Evolutionary conservation across 2,888 invertebrate genomes (phyloP), one percentile per base, ranked within the genome.

Genomic region (Pollenia labialis): DNA sequence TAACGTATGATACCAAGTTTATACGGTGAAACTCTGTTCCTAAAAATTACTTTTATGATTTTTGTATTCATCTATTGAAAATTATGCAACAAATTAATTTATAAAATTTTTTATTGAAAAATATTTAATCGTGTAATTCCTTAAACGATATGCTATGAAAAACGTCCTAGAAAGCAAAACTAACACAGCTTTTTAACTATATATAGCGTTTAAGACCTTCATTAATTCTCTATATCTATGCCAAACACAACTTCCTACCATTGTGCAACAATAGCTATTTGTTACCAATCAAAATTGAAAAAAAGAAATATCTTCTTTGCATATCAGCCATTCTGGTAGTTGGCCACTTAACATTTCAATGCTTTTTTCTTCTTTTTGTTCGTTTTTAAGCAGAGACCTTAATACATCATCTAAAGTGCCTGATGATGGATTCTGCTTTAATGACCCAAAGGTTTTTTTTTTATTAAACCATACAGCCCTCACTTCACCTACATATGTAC

Each of bases 391-490:
- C 64, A 74, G 69, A 69, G 62, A 54, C 18, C 82, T 71, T 64
- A 64, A 69, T 40, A 32, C 58, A 79, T 68, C 74, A 79, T 42
- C 68, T 69, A 69, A 68, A 76, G 48, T 50, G 75, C 75, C 64
- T 42, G 60, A 46, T 80, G 85, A 81, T 85, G 71, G 50, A 85
- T 85, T 71, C 56, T 76, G 42, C 54, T 71, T 74, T 81, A 75
- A 76, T 81, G 85, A 81, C 75, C 85, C 50, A 60, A 81, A 85
- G 75, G 85, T 81, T 81, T 75, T 71, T 23, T 8, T 18, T 71
- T 42, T 32, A 32, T 32, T 6, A 6, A 69, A 48, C n/a, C 69
- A 23, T n/a, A 54, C 42, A 32, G 42, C 66, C 68, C 54, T 42
- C 52, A 32, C 71, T 46, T 40, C 42, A 46, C 10, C 48, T 23